Evolutionary conservation across 2,113 vertebrate species (phyloP), one percentile per base, ranked within the genome.

Genomic region (Coptodon bakossiorum): DNA sequence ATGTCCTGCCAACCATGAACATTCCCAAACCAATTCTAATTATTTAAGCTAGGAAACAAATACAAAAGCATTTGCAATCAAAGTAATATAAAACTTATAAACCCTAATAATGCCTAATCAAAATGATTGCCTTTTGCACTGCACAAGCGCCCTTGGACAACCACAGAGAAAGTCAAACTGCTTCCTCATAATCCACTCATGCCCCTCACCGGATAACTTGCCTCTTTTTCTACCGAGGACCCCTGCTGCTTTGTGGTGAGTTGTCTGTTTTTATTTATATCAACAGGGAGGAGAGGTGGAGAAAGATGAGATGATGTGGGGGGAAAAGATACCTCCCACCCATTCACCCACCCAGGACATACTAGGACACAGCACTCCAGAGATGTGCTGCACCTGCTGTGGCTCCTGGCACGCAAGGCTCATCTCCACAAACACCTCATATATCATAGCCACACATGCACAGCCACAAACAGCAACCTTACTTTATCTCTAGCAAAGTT

Each of bases 251-350:
- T 56, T 89, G 83, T 80, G 86, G 86, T 48, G 86, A 94, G 84
- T 86, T 90, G 92, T 90, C 89, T 80, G 87, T 88, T 94, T 94
- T 93, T 95, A 94, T 94, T 95, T 94, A 94, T 94, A 94, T 93
- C 93, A 61, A 83, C 87, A 79, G 79, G 76, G 68, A 85, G 88
- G 80, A 89, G 92, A 92, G 90, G 87, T 87, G 91, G 88, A 87
- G 94, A 95, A 94, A 95, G 89, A 86, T 91, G 94, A 95, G 94
- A 78, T 85, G 91, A 87, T 59, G 81, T 80, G 82, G 59, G 63
- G 63, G 82, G 54, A 52, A 52, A 80, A 66, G 86, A 84, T 88
- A 82, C 82, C 50, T 80, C 81, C 80, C 56, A 80, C 68, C 63
- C 50, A 43, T 17, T 63, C 78, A 57, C 86, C 81, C 86, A 50